Evolutionary conservation across 2,113 vertebrate genomes (phyloP).

Genomic region (Oncorhynchus nerka): DNA sequence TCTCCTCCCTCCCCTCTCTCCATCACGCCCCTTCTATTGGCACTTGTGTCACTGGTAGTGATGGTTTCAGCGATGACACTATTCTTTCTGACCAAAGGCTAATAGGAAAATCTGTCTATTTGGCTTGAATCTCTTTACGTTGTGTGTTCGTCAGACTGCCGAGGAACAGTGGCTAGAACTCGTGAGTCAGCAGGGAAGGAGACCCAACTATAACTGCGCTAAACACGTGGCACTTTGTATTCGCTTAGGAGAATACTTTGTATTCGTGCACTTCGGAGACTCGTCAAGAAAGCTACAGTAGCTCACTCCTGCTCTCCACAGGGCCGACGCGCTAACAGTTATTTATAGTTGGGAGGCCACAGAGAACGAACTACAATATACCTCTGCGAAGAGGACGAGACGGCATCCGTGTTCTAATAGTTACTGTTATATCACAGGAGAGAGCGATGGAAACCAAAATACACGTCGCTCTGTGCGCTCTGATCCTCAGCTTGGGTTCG

Average conservation of each 20-base stretch:
- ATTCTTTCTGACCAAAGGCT: background rate
- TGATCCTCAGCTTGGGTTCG: conserved; percentile 48
- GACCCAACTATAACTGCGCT: background rate
- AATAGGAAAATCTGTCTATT: background rate
- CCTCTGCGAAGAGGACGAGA: background rate
- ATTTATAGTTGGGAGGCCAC: background rate
- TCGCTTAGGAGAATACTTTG: background rate
- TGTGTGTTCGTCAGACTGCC: background rate
- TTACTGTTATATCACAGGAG: background rate
- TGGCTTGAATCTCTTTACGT: background rate
- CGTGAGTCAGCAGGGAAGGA: background rate
- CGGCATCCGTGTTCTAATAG: background rate
- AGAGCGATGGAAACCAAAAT: conserved; percentile 62
- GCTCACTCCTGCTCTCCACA: background rate
- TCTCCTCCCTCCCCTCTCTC: too few species aligned
- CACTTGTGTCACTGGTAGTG: too few species aligned
- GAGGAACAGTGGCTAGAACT: too few species aligned
- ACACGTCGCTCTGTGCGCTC: conserved; percentile 47
- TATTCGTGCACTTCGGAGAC: background rate
- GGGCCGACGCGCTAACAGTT: background rate
- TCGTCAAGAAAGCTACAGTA: background rate
- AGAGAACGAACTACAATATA: background rate
- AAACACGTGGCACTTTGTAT: conserved; percentile 40
- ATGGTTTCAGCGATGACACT: too few species aligned
- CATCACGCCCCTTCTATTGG: too few species aligned